Conservation (phyloP, 1,140 invertebrate genomes). For the Scaptomyza pallida region DNA sequence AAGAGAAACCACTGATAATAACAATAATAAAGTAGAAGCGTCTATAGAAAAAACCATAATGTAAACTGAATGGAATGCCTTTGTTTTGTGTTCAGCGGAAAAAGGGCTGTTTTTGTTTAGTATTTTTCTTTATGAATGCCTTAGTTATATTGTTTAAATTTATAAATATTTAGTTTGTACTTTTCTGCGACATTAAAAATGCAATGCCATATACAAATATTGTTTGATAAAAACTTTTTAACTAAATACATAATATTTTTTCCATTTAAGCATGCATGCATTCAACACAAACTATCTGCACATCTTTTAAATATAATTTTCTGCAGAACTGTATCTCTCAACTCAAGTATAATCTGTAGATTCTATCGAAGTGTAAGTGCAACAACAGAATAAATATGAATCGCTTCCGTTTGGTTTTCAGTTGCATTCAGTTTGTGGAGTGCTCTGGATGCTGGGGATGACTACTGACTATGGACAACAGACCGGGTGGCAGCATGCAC, state of each 20-base stretch:
- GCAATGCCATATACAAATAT: no score
- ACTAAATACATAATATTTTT: no score
- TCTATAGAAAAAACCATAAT: slow-evolving; percentile 29
- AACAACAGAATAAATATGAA: slow-evolving; percentile 14
- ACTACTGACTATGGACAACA: not conserved
- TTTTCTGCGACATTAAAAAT: slow-evolving; percentile 1
- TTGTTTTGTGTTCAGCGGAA: slow-evolving; percentile 25
- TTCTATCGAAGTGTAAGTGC: slow-evolving; percentile 1
- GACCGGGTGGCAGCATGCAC: slow-evolving; percentile 13
- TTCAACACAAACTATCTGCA: not conserved
- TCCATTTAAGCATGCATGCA: not conserved
- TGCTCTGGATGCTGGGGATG: slow-evolving; percentile 46
- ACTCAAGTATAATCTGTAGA: not conserved
- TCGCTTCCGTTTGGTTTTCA: slow-evolving; percentile 73
- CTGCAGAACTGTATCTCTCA: not conserved
- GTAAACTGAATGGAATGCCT: slow-evolving; percentile 32
- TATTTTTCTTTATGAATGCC: not conserved
- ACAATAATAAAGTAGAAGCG: slow-evolving; percentile 21
- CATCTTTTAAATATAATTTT: not conserved
- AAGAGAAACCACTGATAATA: slow-evolving; percentile 25
- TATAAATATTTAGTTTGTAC: no score
- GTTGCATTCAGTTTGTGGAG: slow-evolving; percentile 58
- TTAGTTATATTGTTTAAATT: not conserved
- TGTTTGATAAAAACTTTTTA: no score
- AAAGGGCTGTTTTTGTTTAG: slow-evolving; percentile 1